Percentiles rank a stretch among this genome's conserved stretches.
phyloP scores from a whole-genome alignment of 2,797 vertebrate genomes.

The Pampus argenteus region DNA sequence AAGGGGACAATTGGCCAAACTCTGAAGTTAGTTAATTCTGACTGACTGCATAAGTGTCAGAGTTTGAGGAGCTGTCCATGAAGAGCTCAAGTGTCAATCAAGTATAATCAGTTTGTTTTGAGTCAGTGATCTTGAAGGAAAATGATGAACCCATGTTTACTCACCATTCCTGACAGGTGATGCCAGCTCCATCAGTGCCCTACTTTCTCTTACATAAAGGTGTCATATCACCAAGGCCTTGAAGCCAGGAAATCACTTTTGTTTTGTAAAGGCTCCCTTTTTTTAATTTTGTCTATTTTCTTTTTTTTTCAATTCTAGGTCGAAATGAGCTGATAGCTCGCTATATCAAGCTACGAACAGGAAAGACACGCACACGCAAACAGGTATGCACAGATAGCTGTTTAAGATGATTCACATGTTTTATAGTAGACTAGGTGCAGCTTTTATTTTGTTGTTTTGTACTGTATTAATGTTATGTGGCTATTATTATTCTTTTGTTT shows the following conservation, averaged over 20 bases:
- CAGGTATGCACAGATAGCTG: constrained; percentile 83
- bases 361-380: constrained; percentile 95
- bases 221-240: neutral
- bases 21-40: no score
- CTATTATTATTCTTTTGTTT: no score
- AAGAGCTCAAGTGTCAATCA: no score
- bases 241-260: neutral
- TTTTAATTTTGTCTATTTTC: constrained; percentile 1
- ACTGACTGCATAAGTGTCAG: no score
- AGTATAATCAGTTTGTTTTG: no score
- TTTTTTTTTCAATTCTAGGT: constrained; percentile 79
- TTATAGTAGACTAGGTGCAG: neutral
- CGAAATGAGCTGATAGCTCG: constrained; percentile 96
- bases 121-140: neutral
- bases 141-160: neutral
- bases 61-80: no score
- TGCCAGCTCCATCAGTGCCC: neutral
- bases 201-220: neutral
- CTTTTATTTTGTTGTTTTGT: constrained; percentile 1
- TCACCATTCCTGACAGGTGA: neutral
- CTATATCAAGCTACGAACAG: constrained; percentile 95
- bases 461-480: neutral
- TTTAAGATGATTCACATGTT: neutral
- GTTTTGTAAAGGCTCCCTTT: neutral
- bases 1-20: no score